Evolutionary conservation across 2,113 vertebrate genomes (phyloP).

Genomic region (Athene cunicularia): DNA sequence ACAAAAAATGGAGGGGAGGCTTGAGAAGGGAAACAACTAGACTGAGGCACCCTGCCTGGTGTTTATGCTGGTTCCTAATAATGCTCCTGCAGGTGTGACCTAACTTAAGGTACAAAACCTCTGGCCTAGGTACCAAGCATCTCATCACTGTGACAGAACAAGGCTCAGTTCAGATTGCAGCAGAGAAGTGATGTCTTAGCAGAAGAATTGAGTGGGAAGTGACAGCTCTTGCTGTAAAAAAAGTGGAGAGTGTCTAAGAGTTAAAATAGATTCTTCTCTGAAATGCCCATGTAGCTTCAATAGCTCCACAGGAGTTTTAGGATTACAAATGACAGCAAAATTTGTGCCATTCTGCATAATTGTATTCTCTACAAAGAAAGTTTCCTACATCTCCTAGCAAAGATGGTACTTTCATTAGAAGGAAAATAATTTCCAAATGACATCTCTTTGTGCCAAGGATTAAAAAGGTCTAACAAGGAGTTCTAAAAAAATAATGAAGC

Average conservation of each 20-base stretch:
- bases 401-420: conserved; percentile 25
- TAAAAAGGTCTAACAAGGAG: conserved; percentile 62
- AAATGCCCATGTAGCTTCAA: conserved; percentile 50
- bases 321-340: conserved; percentile 65
- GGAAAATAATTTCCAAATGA: conserved; percentile 53
- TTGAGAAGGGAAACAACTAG: neutral
- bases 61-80: neutral
- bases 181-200: conserved; percentile 2
- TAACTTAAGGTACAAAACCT: neutral
- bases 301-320: conserved; percentile 47
- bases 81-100: neutral
- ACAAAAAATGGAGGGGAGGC: neutral
- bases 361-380: conserved; percentile 36
- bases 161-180: neutral
- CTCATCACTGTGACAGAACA: neutral
- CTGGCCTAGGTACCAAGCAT: neutral
- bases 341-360: conserved; percentile 60
- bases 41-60: neutral
- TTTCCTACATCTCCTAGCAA: conserved; percentile 18
- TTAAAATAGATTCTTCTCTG: conserved; percentile 52
- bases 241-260: neutral
- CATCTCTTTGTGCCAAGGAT: conserved; percentile 33
- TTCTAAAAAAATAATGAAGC: conserved; percentile 40
- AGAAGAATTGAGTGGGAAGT: conserved; percentile 60
- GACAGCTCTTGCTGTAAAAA: conserved; percentile 51